A percentile compares a stretch with the other conserved stretches of the same genome.
phyloP scores from a whole-genome alignment of 2,888 invertebrate species.

The Kryphioiulus occultus region DNA sequence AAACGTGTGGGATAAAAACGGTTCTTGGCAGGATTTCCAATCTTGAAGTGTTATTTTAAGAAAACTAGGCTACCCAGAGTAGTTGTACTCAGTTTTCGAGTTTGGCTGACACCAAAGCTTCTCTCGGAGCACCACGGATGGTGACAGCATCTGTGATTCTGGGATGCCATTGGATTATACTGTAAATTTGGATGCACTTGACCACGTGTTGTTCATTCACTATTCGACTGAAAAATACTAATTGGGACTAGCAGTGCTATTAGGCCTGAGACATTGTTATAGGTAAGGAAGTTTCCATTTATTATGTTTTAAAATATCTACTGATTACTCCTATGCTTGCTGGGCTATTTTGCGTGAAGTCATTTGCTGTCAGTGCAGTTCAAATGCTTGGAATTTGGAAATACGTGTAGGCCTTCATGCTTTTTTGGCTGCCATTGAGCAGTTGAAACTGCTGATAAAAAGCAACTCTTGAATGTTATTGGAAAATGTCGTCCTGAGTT shows the following conservation, averaged over 20 bases:
- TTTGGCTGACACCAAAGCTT: neutral
- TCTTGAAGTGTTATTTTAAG: neutral
- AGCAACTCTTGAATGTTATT: no score
- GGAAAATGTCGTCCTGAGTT: no score
- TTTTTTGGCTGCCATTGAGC: no score
- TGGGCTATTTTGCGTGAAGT: no score
- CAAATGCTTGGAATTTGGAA: no score
- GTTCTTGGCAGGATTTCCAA: slow-evolving; percentile 32
- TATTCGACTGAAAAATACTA: neutral
- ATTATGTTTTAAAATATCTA: neutral
- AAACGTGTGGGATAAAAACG: neutral
- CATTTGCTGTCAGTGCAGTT: no score
- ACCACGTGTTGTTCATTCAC: neutral
- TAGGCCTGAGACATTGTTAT: neutral
- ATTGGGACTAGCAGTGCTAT: neutral
- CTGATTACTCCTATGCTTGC: neutral
- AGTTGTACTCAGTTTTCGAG: neutral
- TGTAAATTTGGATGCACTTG: neutral
- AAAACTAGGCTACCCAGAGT: slow-evolving; percentile 17
- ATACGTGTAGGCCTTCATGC: no score
- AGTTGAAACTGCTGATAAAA: no score
- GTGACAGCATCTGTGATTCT: neutral
- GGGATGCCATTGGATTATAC: neutral
- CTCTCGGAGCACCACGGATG: neutral
- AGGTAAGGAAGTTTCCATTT: neutral